phyloP scores from a whole-genome alignment of 2,113 vertebrate species.

The Hypocryptadius cinnamomeus region DNA sequence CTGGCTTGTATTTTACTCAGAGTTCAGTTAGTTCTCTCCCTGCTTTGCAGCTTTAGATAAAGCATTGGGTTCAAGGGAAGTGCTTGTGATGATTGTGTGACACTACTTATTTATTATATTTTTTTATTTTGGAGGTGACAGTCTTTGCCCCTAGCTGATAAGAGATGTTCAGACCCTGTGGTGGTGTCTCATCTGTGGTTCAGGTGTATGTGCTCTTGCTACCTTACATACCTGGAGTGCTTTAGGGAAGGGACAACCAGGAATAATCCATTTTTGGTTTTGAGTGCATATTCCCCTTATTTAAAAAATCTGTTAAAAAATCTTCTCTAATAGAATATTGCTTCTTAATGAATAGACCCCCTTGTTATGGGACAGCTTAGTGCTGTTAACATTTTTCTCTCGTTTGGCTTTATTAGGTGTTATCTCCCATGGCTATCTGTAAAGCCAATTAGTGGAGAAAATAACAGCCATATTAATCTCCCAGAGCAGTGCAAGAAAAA shows the following conservation, averaged over 20 bases:
- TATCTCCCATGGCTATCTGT: conserved; percentile 59
- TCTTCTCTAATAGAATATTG: not conserved
- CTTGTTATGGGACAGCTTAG: conserved; percentile 2
- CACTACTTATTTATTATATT: fast-evolving
- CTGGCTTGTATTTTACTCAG: not conserved
- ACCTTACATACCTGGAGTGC: not conserved
- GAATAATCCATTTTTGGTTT: not conserved
- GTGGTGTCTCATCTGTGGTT: not conserved
- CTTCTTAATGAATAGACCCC: not conserved
- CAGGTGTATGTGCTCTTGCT: not conserved
- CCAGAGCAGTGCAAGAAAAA: conserved; percentile 58
- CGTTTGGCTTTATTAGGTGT: conserved; percentile 49
- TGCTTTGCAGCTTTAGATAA: not conserved
- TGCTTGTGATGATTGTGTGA: not conserved
- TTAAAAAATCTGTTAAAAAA: not conserved
- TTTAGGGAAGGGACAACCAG: not conserved
- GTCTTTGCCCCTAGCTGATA: not conserved
- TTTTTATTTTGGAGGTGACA: not conserved
- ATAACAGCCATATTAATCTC: conserved; percentile 73
- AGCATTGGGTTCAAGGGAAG: not conserved
- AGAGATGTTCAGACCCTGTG: not conserved
- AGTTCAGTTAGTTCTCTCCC: not conserved
- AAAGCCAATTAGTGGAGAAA: conserved; percentile 70
- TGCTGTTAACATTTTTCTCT: conserved; percentile 43
- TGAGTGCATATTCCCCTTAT: not conserved